Evolutionary conservation across 2,888 invertebrate species (phyloP), one percentile per base, ranked within the genome.

Genomic region (Unio delphinus): DNA sequence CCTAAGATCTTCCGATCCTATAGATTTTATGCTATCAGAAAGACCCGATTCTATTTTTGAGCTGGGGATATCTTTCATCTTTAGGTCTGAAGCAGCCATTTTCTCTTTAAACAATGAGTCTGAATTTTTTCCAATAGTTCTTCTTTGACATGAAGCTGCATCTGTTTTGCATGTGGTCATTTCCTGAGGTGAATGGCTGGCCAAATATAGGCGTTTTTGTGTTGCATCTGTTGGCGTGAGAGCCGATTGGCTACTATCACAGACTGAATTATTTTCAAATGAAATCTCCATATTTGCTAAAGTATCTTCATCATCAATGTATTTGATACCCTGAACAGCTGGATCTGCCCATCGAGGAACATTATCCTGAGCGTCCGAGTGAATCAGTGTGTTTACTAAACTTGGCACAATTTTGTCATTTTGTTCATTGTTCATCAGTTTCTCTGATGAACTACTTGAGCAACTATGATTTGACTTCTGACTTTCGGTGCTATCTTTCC

Each of bases 261-360:
- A 78, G 18, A 81, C 76, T 56, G 71, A 72, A 70, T 77, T 74
- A 26, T 74, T 77, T 73, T 81, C 79, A 67, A 70, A 74, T 17
- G 66, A 66, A 15, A 68, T 54, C 54, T 78, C 77, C 61, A 74
- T 74, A 5, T 64, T 67, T 18, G 57, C 55, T 62, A 64, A 70
- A 23, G 58, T 68, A 28, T 72, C 69, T 68, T 90, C 89, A 67
- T 95, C 95, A 80, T 95, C 95, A 69, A 95, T 95, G 84, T 92
- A 90, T 71, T 88, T 88, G 64, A 90, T 83, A n/a, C 89, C 88
- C 64, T 84, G 83, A 62, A 85, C 80, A 17, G 88, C 89, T 34
- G 86, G 88, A 72, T 88, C 89, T 4, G 89, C 88, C 90, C 89
- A 89, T 26, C 89, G 80, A 18, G 83, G 82, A 20, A 68, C 61